Evolutionary conservation across 1,140 invertebrate genomes (phyloP), one percentile per base, ranked within the genome.

Genomic region (Zaprionus taronus): DNA sequence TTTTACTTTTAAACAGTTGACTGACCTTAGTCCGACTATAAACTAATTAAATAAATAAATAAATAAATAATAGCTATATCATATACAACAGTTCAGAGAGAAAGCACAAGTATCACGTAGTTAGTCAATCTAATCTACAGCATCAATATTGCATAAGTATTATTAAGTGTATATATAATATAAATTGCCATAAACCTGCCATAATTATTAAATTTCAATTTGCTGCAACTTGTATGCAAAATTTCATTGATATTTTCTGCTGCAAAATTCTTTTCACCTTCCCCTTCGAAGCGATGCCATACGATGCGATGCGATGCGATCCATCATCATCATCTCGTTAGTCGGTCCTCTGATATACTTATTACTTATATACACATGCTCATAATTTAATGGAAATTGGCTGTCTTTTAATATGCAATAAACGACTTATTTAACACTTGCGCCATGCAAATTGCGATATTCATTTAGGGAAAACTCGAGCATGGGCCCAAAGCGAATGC

Each of bases 361-460:
- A 75, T 53, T 53, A 64, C 61, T 70, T 73, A 44, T 57, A 69
- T 63, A 31, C 36, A 64, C 68, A 55, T 69, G 51, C 56, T 64
- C 55, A 89, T 89, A 81, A 89, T 89, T 83, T 76, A 79, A 89
- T 87, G 78, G 72, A 87, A 87, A 87, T 87, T 87, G 84, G 68
- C 73, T 81, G 84, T 87, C 84, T 83, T 73, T 87, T 84, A 87
- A 87, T 87, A 87, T 79, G 80, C 76, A 78, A 89, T 89, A 89
- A 87, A 87, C 84, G 84, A 89, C 84, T 89, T 87, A 87, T 84
- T 87, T 87, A 87, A 87, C 84, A 87, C 84, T 81, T 81, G 84
- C 36, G 57, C 77, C 69, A 89, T 87, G 83, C 83, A 89, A 87
- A 87, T 87, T 87, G 58, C 78, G 81, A 73, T 79, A 87, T 87